phyloP scores from a whole-genome alignment of 2,113 vertebrate species.

The Siniperca chuatsi region DNA sequence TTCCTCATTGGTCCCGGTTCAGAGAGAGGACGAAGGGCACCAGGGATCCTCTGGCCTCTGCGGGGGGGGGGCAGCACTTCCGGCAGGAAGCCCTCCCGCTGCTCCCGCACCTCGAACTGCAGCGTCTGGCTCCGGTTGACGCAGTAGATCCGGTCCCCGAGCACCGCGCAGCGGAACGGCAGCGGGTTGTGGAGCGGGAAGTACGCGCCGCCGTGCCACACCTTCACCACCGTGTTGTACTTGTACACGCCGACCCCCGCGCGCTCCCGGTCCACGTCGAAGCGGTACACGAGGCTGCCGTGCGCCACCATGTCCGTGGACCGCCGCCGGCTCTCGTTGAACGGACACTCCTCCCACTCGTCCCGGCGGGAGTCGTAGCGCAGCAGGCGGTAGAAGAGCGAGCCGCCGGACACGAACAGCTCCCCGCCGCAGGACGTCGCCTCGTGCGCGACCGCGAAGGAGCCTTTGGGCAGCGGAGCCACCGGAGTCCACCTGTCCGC shows the following conservation, averaged over 20 bases:
- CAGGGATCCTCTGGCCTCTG: conserved; percentile 87
- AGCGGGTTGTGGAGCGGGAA: conserved; percentile 77
- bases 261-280: conserved; percentile 86
- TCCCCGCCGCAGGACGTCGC: conserved; percentile 90
- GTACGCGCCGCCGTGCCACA: conserved; percentile 87
- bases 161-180: conserved; percentile 90
- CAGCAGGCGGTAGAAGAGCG: conserved; percentile 93
- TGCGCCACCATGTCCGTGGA: conserved; percentile 92
- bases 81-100: conserved; percentile 78
- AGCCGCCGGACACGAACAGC: conserved; percentile 93
- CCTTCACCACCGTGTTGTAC: conserved; percentile 92
- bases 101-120: conserved; percentile 84
- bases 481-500: conserved; percentile 89
- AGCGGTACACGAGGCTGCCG: conserved; percentile 90
- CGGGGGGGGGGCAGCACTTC: conserved; percentile 83
- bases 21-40: conserved; percentile 89
- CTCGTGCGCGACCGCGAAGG: conserved; percentile 92
- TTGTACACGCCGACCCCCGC: conserved; percentile 85
- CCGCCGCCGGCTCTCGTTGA: conserved; percentile 90
- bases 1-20: neutral
- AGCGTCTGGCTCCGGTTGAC: conserved; percentile 89
- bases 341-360: conserved; percentile 96
- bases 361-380: conserved; percentile 90
- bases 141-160: conserved; percentile 90
- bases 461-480: conserved; percentile 90